These are phyloP conservation scores for Drosophila demipolita DNA, from an alignment of 2,888 invertebrate species.

Conservation along the genomic window DNA sequence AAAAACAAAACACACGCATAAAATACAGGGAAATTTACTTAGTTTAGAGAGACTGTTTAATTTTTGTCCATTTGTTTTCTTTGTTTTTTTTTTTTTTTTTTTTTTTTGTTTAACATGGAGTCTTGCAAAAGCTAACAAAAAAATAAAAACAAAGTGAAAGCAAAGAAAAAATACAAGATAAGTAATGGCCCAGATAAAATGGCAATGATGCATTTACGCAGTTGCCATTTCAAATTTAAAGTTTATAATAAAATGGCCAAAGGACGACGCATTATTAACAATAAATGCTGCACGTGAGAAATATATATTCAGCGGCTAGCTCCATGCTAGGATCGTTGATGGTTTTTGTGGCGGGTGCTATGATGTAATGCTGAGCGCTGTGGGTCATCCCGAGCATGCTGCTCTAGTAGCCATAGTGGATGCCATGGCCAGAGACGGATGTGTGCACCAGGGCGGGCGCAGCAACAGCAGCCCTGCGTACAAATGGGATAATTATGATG, in stretches of 20 bases:
- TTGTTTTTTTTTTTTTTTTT: conserved; percentile 4
- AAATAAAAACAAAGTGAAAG: conserved; percentile 9
- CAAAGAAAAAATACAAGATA: background rate
- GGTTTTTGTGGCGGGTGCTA: conserved; percentile 6
- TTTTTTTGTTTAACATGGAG: conserved; percentile 13
- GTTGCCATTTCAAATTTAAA: conserved; percentile 28
- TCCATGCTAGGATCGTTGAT: conserved; percentile 15
- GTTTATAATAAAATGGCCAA: conserved; percentile 48
- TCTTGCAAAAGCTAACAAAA: conserved; percentile 5
- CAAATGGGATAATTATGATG: background rate
- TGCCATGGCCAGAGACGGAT: conserved; percentile 84
- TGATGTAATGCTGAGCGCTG: conserved; percentile 27
- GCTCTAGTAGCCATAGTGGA: conserved; percentile 84
- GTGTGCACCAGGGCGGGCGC: conserved; percentile 84
- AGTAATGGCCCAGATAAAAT: background rate
- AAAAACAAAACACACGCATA: conserved; percentile 35
- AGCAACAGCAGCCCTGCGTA: conserved; percentile 81
- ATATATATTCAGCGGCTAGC: conserved; percentile 47
- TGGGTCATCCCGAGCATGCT: background rate
- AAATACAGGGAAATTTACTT: conserved; percentile 36
- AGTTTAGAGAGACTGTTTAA: conserved; percentile 18
- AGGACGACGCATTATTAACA: conserved; percentile 43
- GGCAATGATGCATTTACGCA: conserved; percentile 26
- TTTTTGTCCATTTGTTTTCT: conserved; percentile 7
- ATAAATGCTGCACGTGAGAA: conserved; percentile 41